These are phyloP conservation scores for Omphaloscelis lunosa DNA, from an alignment of 2,888 invertebrate species.

Conservation along the genomic window DNA sequence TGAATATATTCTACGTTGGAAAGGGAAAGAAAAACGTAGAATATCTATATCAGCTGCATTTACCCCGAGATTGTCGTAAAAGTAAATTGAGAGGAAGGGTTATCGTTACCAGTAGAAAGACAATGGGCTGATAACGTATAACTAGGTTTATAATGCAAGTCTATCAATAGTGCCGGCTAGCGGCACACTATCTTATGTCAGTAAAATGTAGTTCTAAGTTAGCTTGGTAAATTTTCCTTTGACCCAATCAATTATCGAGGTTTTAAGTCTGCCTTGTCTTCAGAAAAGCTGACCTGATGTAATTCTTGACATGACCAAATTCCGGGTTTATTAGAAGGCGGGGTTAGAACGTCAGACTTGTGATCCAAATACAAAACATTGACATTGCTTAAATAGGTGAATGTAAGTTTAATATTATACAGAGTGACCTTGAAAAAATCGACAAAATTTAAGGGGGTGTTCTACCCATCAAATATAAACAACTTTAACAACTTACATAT, in stretches of 20 bases:
- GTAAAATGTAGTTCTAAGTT: no score
- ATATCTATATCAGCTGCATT: slow-evolving; percentile 55
- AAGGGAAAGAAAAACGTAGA: slow-evolving; percentile 34
- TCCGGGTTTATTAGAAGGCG: background rate
- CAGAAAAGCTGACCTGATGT: no score
- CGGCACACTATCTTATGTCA: slow-evolving; percentile 2
- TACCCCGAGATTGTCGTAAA: slow-evolving; percentile 48
- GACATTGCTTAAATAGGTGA: no score
- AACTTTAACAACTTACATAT: no score
- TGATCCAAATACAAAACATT: no score
- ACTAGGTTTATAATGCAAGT: slow-evolving; percentile 26
- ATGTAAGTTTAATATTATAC: no score
- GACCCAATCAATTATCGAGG: no score
- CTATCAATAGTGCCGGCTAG: slow-evolving; percentile 27
- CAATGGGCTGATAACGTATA: slow-evolving; percentile 52
- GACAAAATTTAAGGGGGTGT: no score
- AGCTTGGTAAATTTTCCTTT: no score
- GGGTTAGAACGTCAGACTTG: no score
- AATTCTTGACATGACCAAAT: background rate
- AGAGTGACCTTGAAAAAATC: no score
- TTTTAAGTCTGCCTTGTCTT: background rate
- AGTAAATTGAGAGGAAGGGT: slow-evolving; percentile 55
- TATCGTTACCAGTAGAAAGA: slow-evolving; percentile 43
- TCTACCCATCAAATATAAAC: no score
- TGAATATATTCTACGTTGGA: slow-evolving; percentile 11